phyloP scores from a whole-genome alignment of 1,140 invertebrate species.

The Pogonomyrmex californicus region DNA sequence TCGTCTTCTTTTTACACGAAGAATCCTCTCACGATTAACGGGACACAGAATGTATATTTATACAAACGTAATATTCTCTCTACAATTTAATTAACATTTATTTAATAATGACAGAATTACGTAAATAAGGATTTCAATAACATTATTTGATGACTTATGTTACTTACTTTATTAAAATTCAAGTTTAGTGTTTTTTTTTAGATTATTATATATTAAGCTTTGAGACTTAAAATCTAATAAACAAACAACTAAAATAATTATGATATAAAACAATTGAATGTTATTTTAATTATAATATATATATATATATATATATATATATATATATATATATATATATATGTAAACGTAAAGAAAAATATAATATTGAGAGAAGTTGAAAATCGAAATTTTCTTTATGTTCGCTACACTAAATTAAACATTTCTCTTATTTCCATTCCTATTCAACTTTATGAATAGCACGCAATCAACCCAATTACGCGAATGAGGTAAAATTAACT shows the following conservation, averaged over 20 bases:
- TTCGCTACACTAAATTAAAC: neutral
- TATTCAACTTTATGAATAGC: slow-evolving; percentile 22
- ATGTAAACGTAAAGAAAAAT: neutral
- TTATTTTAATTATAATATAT: neutral
- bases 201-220: too few species aligned
- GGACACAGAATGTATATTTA: neutral
- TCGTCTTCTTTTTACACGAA: neutral
- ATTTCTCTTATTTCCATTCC: neutral
- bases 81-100: slow-evolving; percentile 18
- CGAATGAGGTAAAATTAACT: slow-evolving; percentile 19
- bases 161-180: too few species aligned
- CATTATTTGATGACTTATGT: neutral
- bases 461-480: slow-evolving; percentile 16
- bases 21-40: neutral
- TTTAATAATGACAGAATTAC: neutral
- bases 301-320: neutral
- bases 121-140: neutral
- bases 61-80: neutral
- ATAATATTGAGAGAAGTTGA: neutral
- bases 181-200: too few species aligned
- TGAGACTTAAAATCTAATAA: too few species aligned
- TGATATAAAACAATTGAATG: neutral
- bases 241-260: neutral
- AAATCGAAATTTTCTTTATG: neutral
- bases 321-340: neutral